Evolutionary conservation across 1,140 invertebrate species (phyloP).

Genomic region (Pogonomyrmex californicus): DNA sequence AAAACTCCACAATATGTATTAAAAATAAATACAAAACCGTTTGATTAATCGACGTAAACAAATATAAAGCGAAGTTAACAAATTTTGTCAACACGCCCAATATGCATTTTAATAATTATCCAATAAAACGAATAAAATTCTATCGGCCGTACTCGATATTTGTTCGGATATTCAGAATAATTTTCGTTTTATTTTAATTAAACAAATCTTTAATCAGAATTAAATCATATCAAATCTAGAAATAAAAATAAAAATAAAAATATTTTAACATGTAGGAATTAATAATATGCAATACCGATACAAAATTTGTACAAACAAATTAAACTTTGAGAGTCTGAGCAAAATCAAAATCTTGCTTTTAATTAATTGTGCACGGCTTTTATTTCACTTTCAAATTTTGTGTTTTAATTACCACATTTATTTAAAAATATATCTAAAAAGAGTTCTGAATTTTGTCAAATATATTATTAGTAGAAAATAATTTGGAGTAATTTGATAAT

Average conservation of each 20-base stretch:
- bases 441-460: background rate
- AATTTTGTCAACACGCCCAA: background rate
- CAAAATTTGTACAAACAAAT: background rate
- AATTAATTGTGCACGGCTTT: background rate
- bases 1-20: background rate
- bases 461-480: background rate
- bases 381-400: background rate
- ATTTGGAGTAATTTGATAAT: background rate
- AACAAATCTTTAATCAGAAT: background rate
- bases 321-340: background rate
- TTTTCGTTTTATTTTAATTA: slow-evolving; percentile 1
- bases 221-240: background rate
- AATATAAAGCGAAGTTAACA: slow-evolving; percentile 8
- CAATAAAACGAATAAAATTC: slow-evolving; percentile 2
- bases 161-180: background rate
- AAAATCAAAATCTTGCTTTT: slow-evolving; percentile 12
- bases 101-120: slow-evolving; percentile 14
- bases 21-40: background rate
- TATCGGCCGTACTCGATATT: background rate
- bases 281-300: background rate
- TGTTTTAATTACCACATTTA: background rate
- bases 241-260: slow-evolving; percentile 16
- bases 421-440: background rate
- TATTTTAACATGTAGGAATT: background rate
- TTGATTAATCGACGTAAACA: background rate